These are phyloP conservation scores for Adoxophyes honmai DNA, from an alignment of 1,140 invertebrate genomes.

Conservation along the genomic window DNA sequence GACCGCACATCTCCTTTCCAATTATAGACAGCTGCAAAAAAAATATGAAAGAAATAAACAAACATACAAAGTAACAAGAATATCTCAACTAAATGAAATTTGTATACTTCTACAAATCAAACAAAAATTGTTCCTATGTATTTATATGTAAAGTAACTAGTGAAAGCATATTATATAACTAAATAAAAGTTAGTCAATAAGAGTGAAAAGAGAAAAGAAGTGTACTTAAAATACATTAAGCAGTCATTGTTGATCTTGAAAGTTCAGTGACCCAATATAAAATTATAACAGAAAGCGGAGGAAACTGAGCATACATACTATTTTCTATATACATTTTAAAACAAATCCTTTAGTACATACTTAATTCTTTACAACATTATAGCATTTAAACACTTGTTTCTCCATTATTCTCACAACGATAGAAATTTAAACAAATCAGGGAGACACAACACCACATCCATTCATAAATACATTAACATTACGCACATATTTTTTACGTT, in stretches of 20 bases:
- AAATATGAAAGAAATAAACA: conserved; percentile 24
- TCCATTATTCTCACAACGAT: background rate
- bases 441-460: background rate
- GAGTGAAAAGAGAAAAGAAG: background rate
- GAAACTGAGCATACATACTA: background rate
- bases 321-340: background rate
- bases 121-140: too few relatives aligned
- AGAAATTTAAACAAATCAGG: background rate
- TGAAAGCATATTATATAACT: background rate
- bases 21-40: conserved; percentile 90
- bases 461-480: background rate
- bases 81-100: too few relatives aligned
- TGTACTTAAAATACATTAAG: background rate
- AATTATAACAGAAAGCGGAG: background rate
- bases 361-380: too few relatives aligned
- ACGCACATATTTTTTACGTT: conserved; percentile 40
- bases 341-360: too few relatives aligned
- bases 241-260: background rate
- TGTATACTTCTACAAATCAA: background rate
- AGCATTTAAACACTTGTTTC: background rate
- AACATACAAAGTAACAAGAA: too few relatives aligned
- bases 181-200: background rate
- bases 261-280: background rate
- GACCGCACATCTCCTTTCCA: conserved; percentile 90
- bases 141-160: background rate